Evolutionary conservation across 2,888 invertebrate species (phyloP).

Genomic region (Allacma fusca): DNA sequence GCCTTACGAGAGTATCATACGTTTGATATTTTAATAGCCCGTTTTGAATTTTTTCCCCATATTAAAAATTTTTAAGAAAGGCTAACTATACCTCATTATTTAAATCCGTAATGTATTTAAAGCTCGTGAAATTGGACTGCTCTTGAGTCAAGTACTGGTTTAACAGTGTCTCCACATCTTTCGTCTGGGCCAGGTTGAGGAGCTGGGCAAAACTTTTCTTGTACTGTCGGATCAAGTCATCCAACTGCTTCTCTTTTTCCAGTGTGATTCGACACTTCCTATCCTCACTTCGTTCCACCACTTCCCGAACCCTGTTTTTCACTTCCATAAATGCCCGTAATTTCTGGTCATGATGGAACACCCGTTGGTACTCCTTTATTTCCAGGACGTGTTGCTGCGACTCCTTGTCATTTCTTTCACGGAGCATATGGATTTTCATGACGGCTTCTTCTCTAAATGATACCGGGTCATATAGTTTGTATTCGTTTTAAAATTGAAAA

Average conservation of each 20-base stretch:
- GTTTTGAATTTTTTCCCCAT: too few species aligned
- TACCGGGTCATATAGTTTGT: too few species aligned
- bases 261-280: constrained; percentile 23
- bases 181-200: constrained; percentile 43
- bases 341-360: constrained; percentile 55
- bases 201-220: constrained; percentile 46
- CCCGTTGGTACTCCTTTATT: constrained; percentile 56
- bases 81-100: constrained; percentile 51
- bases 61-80: too few species aligned
- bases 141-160: constrained; percentile 43
- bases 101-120: constrained; percentile 40
- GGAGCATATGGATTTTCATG: constrained; percentile 44
- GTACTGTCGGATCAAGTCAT: constrained; percentile 46
- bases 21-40: too few species aligned
- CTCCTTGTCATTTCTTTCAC: constrained; percentile 58
- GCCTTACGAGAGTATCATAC: constrained; percentile 16
- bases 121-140: constrained; percentile 43
- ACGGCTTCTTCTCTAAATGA: constrained; percentile 52
- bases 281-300: constrained; percentile 47
- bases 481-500: too few species aligned
- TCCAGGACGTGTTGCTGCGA: constrained; percentile 57
- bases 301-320: constrained; percentile 46
- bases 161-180: constrained; percentile 47
- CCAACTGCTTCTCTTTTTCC: constrained; percentile 51
- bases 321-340: constrained; percentile 51